A percentile compares a stretch with the other conserved stretches of the same genome.
These are phyloP conservation scores for Zootoca vivipara DNA, from an alignment of 2,113 vertebrate genomes.

Conservation along the genomic window DNA sequence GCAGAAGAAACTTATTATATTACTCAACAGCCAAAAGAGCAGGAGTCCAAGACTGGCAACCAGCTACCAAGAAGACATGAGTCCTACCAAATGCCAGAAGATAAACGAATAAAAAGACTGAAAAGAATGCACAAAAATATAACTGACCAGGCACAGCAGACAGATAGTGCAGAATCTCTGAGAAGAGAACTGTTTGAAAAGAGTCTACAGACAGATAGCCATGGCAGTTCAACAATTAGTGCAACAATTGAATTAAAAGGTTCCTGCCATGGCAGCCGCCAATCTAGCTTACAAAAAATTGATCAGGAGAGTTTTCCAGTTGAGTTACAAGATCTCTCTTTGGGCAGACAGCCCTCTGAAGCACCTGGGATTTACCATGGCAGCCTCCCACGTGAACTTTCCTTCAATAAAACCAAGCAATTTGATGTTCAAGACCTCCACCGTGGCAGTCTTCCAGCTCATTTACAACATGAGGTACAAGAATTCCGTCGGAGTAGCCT, in stretches of 20 bases:
- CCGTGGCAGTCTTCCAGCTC: background rate
- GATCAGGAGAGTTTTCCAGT: background rate
- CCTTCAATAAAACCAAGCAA: background rate
- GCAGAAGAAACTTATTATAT: background rate
- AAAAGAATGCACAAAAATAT: slow-evolving; percentile 9
- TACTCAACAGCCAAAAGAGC: background rate
- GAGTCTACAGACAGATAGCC: background rate
- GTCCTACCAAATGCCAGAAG: background rate
- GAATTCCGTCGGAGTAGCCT: background rate
- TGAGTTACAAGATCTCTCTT: background rate
- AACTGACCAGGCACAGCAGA: slow-evolving; percentile 19
- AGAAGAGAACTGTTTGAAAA: slow-evolving; percentile 6
- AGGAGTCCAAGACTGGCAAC: background rate
- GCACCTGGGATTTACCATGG: background rate
- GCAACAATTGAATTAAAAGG: background rate
- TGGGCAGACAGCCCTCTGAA: background rate
- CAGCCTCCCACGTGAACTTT: background rate
- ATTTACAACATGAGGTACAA: background rate
- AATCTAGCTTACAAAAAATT: background rate
- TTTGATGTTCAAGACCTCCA: background rate
- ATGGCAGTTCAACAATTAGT: background rate
- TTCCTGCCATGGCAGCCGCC: background rate
- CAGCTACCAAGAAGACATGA: background rate
- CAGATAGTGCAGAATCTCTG: slow-evolving; percentile 12
- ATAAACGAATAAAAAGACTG: background rate